Evolutionary conservation across 2,797 vertebrate genomes (phyloP), one percentile per base, ranked within the genome.

Genomic region (Sebastolobus alascanus): DNA sequence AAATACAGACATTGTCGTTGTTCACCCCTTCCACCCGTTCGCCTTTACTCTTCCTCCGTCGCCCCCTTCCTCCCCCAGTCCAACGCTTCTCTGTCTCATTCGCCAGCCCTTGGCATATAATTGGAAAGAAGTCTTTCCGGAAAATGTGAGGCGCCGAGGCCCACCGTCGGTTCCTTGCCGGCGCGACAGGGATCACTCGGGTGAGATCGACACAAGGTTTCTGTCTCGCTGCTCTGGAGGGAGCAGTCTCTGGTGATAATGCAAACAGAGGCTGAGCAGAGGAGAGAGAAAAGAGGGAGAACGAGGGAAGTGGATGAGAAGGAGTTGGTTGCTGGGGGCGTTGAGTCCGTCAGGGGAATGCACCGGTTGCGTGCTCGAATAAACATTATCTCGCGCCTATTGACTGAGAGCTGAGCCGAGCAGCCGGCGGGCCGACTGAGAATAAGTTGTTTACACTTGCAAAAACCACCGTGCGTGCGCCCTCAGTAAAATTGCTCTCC

Each of bases 401-500:
- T 91, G 92, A 92, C 90, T 87, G 88, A 85, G 85, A 89, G 90
- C 80, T 29, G 86, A 91, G 89, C 82, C 1, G 83, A 89, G 84
- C 80, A 75, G 87, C 85, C 84, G 2, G 73, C 43, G 8, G 87
- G 84, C 82, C 81, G 61, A 88, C 88, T 84, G 92, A 94, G 91
- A 87, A 89, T 83, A 81, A 89, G 77, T 79, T 94, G 91, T 93
- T 93, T 93, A 93, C 91, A 92, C 84, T 90, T 86, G 84, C 86
- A 87, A 77, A 89, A 89, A 84, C 16, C 68, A 64, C 64, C 0
- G 59, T 50, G 82, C 0, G 59, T 54, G 84, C 43, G 22, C 73
- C 80, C 74, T 87, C 87, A 27, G 75, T 87, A 52, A 90, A 86
- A 87, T 25, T 75, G 82, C 72, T 87, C 79, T 77, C 25, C 75